Base-by-base conservation (phyloP, 1,140 invertebrate genomes). In the Eriosoma lanigerum region DNA sequence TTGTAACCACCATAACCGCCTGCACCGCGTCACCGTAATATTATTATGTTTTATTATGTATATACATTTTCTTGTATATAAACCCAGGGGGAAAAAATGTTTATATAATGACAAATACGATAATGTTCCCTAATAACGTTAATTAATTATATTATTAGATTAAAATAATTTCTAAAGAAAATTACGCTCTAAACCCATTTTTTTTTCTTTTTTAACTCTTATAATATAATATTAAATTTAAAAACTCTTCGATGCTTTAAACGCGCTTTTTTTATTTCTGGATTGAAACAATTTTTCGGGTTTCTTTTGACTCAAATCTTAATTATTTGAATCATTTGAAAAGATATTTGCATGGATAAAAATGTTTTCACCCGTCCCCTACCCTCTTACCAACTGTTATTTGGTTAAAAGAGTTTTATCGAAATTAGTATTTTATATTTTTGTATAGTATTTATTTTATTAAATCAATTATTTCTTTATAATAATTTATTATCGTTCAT, bases 61-160 rank as follows among this genome's bases (percentile, higher is more conserved):
- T 12, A 3, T 56, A 32, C 17, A 13, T 32, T 73, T 54, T 73
- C 29, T 54, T 73, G 70, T 73, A n/a, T 24, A 46, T 24, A 44
- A 6, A 58, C 21, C 8, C 1, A n/a, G 3, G 54, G 10, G 1
- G 21, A 68, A 66, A 68, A 54, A 29, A 52, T 52, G 12, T 12
- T 32, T 10, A 54, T 73, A 73, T 54, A 73, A 73, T 73, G 50
- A 73, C 48, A 73, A 73, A 73, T 73, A 73, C 46, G 70, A 54
- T 73, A 73, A 73, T 54, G 50, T 56, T 73, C 70, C 19, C 48
- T 73, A 73, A 54, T 54, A 73, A 73, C 70, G 24, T 52, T 73
- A 73, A 73, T 73, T 54, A 73, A 73, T 54, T 24, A 54, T 56
- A 73, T 56, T 73, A 73, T 54, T 73, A 54, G 50, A 73, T 73